Evolutionary conservation across 2,113 vertebrate genomes (phyloP).

Genomic region (Pagrus major): DNA sequence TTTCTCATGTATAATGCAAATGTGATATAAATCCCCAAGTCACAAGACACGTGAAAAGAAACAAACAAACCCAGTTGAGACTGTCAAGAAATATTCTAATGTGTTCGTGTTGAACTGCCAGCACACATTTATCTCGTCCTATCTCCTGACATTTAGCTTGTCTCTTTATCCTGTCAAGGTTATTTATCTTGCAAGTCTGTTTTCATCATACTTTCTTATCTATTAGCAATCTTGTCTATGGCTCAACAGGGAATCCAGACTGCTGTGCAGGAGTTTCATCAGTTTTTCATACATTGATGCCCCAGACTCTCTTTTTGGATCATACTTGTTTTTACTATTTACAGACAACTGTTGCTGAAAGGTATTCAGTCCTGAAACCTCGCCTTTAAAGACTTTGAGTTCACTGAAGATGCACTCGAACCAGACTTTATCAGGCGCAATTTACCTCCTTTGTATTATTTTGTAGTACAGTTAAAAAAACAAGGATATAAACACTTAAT

Average conservation of each 20-base stretch:
- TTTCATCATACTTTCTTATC: background rate
- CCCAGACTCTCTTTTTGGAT: background rate
- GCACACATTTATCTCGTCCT: slow-evolving; percentile 1
- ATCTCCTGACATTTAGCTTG: slow-evolving; percentile 30
- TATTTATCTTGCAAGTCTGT: slow-evolving; percentile 1
- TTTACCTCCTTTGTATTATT: background rate
- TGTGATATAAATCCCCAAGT: slow-evolving; percentile 18
- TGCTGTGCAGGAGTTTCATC: slow-evolving; percentile 5
- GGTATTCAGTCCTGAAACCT: background rate
- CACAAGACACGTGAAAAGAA: slow-evolving; percentile 1
- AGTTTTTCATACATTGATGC: background rate
- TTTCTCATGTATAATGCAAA: background rate
- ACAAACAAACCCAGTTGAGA: background rate
- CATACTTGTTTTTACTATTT: background rate
- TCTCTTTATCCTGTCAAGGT: slow-evolving; percentile 11
- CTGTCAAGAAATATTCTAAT: too few species aligned
- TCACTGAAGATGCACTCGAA: background rate
- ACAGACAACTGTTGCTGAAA: background rate
- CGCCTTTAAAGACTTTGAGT: background rate
- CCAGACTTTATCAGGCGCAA: background rate
- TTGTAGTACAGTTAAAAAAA: background rate
- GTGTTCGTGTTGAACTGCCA: slow-evolving; percentile 11
- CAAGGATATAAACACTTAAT: background rate
- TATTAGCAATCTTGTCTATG: slow-evolving; percentile 5
- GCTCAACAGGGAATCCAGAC: slow-evolving; percentile 17